Conservation (phyloP, 2,113 vertebrate species). For the Mesoclemmys tuberculata region DNA sequence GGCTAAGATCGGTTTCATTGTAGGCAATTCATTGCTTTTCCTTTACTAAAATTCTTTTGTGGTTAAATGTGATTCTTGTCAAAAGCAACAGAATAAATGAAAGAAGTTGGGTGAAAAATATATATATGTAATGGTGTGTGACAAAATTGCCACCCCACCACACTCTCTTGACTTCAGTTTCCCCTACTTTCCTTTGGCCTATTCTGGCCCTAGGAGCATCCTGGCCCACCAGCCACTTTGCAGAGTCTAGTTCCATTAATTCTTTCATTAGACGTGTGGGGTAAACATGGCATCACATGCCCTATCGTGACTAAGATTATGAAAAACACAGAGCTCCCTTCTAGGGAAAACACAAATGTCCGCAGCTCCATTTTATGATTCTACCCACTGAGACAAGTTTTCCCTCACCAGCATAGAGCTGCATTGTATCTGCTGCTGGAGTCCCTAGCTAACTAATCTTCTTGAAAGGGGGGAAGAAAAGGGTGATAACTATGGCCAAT, state of each 20-base stretch:
- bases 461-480: not conserved
- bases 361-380: not conserved
- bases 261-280: not conserved
- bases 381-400: not conserved
- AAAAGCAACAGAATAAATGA: not conserved
- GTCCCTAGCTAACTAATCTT: not conserved
- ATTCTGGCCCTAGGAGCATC: not conserved
- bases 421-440: not conserved
- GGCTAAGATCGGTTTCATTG: rapidly evolving
- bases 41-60: not conserved
- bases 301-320: not conserved
- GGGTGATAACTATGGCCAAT: not conserved
- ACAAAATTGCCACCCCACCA: not conserved
- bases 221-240: not conserved
- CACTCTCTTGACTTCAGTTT: not conserved
- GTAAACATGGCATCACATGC: not conserved
- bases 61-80: not conserved
- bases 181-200: not conserved
- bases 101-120: not conserved
- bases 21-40: not conserved
- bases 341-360: not conserved
- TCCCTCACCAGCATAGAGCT: not conserved
- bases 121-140: not conserved
- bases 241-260: not conserved
- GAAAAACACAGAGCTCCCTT: not conserved